Conservation (phyloP, 2,888 invertebrate genomes). For the Drosophila nr. perissopoda region DNA sequence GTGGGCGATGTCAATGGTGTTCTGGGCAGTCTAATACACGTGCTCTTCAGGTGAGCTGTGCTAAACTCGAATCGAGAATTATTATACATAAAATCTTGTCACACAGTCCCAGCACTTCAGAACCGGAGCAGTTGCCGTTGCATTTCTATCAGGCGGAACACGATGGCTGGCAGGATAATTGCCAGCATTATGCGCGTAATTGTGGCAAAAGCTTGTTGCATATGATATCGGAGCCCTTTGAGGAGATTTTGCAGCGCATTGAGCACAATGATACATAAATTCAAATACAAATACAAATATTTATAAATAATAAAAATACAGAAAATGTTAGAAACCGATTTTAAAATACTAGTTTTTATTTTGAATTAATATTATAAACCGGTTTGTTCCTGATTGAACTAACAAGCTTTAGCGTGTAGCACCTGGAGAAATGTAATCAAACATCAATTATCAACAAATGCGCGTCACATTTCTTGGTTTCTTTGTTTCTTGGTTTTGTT, state of each 20-base stretch:
- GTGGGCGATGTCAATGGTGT: slow-evolving; percentile 87
- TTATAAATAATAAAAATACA: not conserved
- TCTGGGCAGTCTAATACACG: slow-evolving; percentile 88
- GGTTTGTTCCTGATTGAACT: not conserved
- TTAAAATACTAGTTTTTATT: not conserved
- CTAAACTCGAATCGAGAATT: fast-evolving
- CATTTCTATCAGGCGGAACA: slow-evolving; percentile 81
- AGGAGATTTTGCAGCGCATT: slow-evolving; percentile 66
- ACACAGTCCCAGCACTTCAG: slow-evolving; percentile 79
- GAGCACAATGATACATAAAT: slow-evolving; percentile 36
- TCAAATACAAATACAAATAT: not conserved
- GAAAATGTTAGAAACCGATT: not conserved
- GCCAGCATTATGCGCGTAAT: slow-evolving; percentile 64
- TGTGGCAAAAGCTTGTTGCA: slow-evolving; percentile 78
- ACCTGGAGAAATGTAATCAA: not conserved
- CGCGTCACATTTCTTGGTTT: no score
- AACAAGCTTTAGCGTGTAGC: not conserved
- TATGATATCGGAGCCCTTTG: slow-evolving; percentile 79
- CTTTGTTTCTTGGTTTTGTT: not conserved
- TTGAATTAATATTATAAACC: not conserved
- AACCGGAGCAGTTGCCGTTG: slow-evolving; percentile 74
- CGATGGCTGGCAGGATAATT: slow-evolving; percentile 76
- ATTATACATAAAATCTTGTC: no score
- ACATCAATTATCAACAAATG: not conserved
- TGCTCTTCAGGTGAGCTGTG: slow-evolving; percentile 88